phyloP scores from a whole-genome alignment of 2,113 vertebrate genomes.

The Rhizomys pruinosus region DNA sequence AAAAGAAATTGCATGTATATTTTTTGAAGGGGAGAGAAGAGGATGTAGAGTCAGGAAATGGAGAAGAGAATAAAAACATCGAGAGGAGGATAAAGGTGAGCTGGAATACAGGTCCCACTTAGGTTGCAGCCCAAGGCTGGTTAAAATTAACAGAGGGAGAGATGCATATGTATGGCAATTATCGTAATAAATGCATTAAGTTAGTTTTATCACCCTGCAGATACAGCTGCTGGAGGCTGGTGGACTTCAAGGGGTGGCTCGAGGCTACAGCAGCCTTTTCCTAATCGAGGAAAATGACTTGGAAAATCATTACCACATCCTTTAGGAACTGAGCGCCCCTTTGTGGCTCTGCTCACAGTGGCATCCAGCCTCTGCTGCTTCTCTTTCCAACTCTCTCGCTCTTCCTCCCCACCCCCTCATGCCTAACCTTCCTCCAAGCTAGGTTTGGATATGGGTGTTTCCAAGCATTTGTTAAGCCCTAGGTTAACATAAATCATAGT shows the following conservation, averaged over 20 bases:
- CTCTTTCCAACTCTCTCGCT: too few relatives aligned
- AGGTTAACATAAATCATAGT: not conserved
- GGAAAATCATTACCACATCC: not conserved
- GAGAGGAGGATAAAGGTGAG: not conserved
- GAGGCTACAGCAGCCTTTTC: not conserved
- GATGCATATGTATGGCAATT: rapidly evolving
- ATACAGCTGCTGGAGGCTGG: not conserved
- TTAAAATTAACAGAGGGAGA: not conserved
- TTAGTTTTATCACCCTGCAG: not conserved
- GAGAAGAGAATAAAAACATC: not conserved
- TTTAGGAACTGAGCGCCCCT: not conserved
- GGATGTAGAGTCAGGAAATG: not conserved
- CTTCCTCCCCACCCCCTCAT: rapidly evolving
- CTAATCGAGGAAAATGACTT: not conserved
- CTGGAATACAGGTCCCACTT: not conserved
- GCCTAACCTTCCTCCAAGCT: not conserved
- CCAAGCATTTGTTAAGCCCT: not conserved
- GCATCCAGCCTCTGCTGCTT: not conserved
- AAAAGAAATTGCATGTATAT: not conserved
- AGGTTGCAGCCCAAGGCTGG: rapidly evolving
- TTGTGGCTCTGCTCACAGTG: not conserved
- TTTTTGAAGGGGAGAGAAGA: not conserved
- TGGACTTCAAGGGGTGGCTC: not conserved
- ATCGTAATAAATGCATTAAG: not conserved
- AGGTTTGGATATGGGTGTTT: not conserved